A percentile compares a stretch with the other conserved stretches of the same genome.
Evolutionary conservation across 2,113 vertebrate species (phyloP).

Genomic region (Leptobrachium ailaonicum): DNA sequence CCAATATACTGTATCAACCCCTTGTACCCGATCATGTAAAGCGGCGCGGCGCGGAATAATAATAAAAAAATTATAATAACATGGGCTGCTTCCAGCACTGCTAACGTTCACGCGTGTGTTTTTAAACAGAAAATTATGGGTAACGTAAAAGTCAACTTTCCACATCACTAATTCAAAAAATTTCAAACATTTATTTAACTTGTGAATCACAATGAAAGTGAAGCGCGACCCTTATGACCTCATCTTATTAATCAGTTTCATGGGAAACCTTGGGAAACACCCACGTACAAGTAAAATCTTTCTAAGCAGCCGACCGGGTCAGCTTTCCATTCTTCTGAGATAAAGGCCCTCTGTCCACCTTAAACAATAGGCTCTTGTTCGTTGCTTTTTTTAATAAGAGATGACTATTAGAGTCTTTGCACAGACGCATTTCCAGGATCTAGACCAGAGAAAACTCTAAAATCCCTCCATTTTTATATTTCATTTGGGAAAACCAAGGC

Average conservation of each 20-base stretch:
- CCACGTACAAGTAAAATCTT: not conserved
- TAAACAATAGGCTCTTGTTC: conserved; percentile 6
- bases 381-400: not conserved
- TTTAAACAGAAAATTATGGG: too few relatives aligned
- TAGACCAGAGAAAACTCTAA: too few relatives aligned
- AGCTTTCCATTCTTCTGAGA: not conserved
- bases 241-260: not conserved
- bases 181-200: not conserved
- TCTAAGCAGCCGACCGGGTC: not conserved
- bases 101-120: too few relatives aligned
- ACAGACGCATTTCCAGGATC: too few relatives aligned
- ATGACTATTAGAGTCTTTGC: not conserved
- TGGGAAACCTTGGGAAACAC: not conserved
- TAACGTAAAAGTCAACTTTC: not conserved
- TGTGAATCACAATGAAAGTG: not conserved
- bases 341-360: not conserved
- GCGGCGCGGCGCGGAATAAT: too few relatives aligned
- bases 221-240: not conserved
- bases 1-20: too few relatives aligned
- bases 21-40: too few relatives aligned
- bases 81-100: too few relatives aligned
- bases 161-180: not conserved
- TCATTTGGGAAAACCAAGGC: too few relatives aligned
- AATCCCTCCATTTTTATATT: too few relatives aligned
- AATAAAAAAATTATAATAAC: too few relatives aligned